Percentiles rank a stretch among this genome's conserved stretches.
phyloP scores from a whole-genome alignment of 2,888 invertebrate species.

The Drymonia ruficornis region DNA sequence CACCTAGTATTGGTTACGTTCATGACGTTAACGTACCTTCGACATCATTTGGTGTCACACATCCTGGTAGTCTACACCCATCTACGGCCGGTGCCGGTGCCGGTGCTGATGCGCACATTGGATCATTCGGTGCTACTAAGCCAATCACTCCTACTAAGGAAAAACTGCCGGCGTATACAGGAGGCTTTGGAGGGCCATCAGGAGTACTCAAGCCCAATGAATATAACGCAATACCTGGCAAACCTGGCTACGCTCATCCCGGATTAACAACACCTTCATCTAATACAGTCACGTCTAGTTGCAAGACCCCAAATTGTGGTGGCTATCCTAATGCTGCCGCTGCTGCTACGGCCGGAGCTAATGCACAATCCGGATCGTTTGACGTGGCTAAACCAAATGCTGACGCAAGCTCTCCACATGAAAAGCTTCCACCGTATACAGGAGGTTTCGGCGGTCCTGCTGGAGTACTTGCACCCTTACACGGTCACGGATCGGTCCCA shows the following conservation, averaged over 20 bases:
- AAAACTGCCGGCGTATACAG: constrained; percentile 19
- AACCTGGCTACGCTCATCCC: not conserved
- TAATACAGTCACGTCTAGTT: not conserved
- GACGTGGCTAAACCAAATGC: not conserved
- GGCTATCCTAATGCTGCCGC: constrained; percentile 11
- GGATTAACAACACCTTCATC: not conserved
- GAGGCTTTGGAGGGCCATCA: constrained; percentile 29
- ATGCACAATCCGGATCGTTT: not conserved
- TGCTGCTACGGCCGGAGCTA: constrained; percentile 8
- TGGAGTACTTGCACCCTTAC: constrained; percentile 20
- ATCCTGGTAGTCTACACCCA: not conserved
- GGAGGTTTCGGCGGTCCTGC: constrained; percentile 45
- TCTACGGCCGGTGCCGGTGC: not conserved
- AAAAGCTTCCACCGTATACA: constrained; percentile 34
- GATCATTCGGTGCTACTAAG: not conserved
- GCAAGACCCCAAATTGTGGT: constrained; percentile 1
- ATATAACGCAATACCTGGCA: constrained; percentile 3
- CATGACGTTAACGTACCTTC: not conserved
- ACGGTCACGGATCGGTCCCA: not conserved
- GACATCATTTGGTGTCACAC: not conserved
- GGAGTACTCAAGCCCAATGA: constrained; percentile 9
- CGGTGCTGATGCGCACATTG: not conserved
- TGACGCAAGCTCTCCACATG: not conserved
- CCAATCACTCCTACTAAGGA: not conserved
- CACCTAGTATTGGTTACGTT: not conserved